phyloP scores from a whole-genome alignment of 2,797 vertebrate species.

The Sebastes taczanowskii region DNA sequence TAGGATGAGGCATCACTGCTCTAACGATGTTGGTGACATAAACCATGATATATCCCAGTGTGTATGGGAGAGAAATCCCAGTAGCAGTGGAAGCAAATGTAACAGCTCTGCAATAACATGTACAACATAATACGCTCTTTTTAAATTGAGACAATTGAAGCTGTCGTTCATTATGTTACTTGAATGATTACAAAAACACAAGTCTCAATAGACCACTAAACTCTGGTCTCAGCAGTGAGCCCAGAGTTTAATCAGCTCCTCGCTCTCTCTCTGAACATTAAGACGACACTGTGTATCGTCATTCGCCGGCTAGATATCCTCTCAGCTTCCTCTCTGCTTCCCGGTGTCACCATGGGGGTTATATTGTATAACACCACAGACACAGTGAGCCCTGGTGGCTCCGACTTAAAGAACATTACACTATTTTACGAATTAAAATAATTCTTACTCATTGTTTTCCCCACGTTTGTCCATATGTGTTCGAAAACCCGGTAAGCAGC shows the following conservation, averaged over 20 bases:
- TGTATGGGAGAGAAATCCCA: background rate
- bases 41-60: background rate
- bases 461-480: slow-evolving; percentile 3
- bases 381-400: background rate
- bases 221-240: background rate
- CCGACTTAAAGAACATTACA: fast-evolving
- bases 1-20: background rate
- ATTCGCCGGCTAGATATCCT: background rate
- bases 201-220: background rate
- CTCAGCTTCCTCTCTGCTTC: too few species aligned
- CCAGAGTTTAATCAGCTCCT: background rate
- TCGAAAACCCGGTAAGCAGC: background rate
- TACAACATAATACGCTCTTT: background rate
- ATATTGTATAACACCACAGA: too few species aligned
- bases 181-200: background rate
- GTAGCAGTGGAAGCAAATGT: too few species aligned
- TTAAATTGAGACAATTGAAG: too few species aligned
- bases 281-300: background rate
- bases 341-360: background rate
- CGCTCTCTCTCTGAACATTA: too few species aligned
- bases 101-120: background rate
- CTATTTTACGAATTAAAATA: background rate
- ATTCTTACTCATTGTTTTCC: slow-evolving; percentile 52
- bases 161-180: too few species aligned
- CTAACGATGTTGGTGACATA: background rate